A percentile compares a stretch with the other conserved stretches of the same genome.
Conservation (phyloP, 2,113 vertebrate genomes). For the Macquaria ambigua region DNA sequence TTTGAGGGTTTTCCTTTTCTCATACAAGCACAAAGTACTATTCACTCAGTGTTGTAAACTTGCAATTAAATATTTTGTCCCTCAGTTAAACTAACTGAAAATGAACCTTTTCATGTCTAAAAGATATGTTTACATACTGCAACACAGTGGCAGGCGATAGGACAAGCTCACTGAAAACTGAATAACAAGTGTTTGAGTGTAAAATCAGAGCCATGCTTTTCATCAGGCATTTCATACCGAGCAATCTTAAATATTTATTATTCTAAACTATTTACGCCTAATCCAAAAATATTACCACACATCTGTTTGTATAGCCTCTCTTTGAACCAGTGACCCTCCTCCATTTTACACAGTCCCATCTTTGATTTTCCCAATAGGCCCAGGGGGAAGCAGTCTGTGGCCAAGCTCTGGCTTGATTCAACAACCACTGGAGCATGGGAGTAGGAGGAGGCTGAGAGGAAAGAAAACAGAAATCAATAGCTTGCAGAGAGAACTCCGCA, state of each 20-base stretch:
- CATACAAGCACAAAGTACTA: neutral
- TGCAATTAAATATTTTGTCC: neutral
- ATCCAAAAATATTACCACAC: slow-evolving; percentile 35
- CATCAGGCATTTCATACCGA: neutral
- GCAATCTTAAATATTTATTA: slow-evolving; percentile 33
- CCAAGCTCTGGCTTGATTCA: slow-evolving; percentile 57
- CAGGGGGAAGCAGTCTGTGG: slow-evolving; percentile 50
- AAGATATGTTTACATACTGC: slow-evolving; percentile 3
- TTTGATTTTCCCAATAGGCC: slow-evolving; percentile 57
- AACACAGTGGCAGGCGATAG: neutral
- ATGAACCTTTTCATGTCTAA: neutral
- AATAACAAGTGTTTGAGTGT: neutral
- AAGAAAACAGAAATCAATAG: slow-evolving; percentile 71
- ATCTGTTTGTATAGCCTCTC: slow-evolving; percentile 35
- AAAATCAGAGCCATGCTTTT: slow-evolving; percentile 1
- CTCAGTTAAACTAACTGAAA: neutral
- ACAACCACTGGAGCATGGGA: slow-evolving; percentile 46
- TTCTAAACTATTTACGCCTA: slow-evolving; percentile 19
- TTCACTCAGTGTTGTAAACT: neutral
- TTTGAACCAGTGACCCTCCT: slow-evolving; percentile 40
- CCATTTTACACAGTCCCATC: slow-evolving; percentile 51
- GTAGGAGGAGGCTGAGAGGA: slow-evolving; percentile 46
- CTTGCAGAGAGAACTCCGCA: slow-evolving; percentile 51
- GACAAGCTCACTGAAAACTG: neutral
- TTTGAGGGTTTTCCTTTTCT: neutral